Percentiles rank a stretch among this genome's conserved stretches.
phyloP scores from a whole-genome alignment of 2,113 vertebrate genomes.

The Trogon melanurus region DNA sequence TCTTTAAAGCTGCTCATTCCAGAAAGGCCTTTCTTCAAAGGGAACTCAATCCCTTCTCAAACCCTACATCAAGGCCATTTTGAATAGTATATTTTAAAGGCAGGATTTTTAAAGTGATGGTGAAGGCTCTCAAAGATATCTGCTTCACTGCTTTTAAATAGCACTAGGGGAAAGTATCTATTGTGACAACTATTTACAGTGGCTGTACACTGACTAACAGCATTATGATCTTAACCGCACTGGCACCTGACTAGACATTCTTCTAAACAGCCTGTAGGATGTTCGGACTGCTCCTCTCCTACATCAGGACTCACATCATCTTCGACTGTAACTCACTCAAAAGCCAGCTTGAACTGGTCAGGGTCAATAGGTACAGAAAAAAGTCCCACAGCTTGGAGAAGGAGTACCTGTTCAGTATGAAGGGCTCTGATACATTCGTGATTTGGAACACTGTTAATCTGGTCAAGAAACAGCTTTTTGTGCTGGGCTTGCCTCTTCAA shows the following conservation, averaged over 20 bases:
- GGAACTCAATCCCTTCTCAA: neutral
- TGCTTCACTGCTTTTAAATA: neutral
- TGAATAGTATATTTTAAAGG: neutral
- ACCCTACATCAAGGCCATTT: neutral
- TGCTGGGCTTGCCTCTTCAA: neutral
- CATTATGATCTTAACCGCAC: neutral
- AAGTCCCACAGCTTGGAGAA: neutral
- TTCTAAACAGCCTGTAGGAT: neutral
- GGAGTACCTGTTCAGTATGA: neutral
- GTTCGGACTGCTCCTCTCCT: neutral
- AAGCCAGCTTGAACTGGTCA: neutral
- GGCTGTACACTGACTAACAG: neutral
- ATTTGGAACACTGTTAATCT: neutral
- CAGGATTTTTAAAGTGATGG: neutral
- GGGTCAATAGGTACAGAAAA: fast-evolving
- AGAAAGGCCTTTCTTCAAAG: neutral
- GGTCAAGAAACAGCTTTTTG: neutral
- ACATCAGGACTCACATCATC: neutral
- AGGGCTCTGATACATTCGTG: neutral
- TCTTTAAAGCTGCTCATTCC: neutral
- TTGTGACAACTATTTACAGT: neutral
- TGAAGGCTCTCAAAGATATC: neutral
- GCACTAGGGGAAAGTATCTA: neutral
- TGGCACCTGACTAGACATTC: neutral
- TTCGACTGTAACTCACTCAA: neutral